A percentile compares a stretch with the other conserved stretches of the same genome.
phyloP scores from a whole-genome alignment of 2,888 invertebrate genomes.

The Lasioglossum zephyrum region DNA sequence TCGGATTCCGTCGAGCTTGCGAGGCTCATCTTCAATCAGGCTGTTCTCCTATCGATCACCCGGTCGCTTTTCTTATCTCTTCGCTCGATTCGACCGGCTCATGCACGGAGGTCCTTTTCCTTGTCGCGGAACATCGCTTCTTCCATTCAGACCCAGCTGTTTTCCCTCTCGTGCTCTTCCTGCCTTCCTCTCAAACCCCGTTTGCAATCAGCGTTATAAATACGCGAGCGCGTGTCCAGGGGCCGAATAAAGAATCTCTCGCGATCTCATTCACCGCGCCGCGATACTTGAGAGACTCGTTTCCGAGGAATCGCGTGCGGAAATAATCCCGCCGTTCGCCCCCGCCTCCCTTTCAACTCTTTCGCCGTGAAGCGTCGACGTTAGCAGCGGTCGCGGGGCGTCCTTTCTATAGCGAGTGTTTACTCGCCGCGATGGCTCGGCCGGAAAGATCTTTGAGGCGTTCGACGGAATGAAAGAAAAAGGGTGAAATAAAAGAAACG shows the following conservation, averaged over 20 bases:
- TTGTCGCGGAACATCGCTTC: background rate
- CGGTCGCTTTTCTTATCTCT: constrained; percentile 32
- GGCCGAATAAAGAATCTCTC: background rate
- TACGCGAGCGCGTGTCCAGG: background rate
- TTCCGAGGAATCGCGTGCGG: constrained; percentile 39
- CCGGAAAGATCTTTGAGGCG: constrained; percentile 36
- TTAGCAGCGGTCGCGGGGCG: constrained; percentile 19
- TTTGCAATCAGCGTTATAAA: constrained; percentile 5
- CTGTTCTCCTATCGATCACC: constrained; percentile 46
- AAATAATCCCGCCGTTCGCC: constrained; percentile 49
- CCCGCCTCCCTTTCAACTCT: constrained; percentile 10
- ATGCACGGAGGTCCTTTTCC: background rate
- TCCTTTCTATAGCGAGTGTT: constrained; percentile 47
- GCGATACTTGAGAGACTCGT: background rate
- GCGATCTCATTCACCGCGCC: constrained; percentile 2
- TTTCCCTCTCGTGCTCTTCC: background rate
- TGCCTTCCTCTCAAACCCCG: background rate
- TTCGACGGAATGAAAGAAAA: constrained; percentile 44
- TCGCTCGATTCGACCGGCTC: background rate
- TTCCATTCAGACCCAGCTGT: background rate
- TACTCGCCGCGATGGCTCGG: constrained; percentile 48
- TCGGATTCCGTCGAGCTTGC: constrained; percentile 22
- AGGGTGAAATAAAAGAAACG: constrained; percentile 8
- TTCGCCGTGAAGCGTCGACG: constrained; percentile 22
- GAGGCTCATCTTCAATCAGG: constrained; percentile 47